Base-by-base conservation (phyloP, 2,113 vertebrate species). In the Cebus imitator region DNA sequence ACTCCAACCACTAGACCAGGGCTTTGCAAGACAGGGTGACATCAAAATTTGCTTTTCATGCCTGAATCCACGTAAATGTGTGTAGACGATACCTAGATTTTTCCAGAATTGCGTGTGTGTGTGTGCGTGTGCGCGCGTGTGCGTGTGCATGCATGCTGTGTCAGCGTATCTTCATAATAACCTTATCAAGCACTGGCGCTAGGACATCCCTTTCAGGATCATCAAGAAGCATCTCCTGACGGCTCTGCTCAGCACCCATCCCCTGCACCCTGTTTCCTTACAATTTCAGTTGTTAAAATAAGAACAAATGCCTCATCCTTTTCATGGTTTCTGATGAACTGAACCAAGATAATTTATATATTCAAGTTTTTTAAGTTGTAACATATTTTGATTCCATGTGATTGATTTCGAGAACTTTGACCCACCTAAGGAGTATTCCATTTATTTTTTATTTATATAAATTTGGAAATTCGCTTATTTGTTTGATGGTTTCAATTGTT, bases 171-270 rank as follows among this genome's bases (percentile, higher is more conserved):
- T 68, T 48, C 57, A 8, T 12, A 43, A 10, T 30, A n/a, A 6
- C 14, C 5, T 18, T 16, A 1, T 18, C 16, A 3, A 17, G 6
- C 11, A 14, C 20, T 35, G 40, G 12, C 9, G 2, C 20, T 10
- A 61, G 50, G 21, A 21, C 4, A 8, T 0, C 20, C 21, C 23
- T 14, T 3, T 18, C 30, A 1, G 6, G 17, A 4, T 8, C 2
- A 1, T 0, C 1, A 5, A 12, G 18, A 87, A n/a, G 16, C n/a
- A 2, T 20, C 4, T 25, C 30, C 72, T 37, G 1, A 4, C 4
- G 10, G 35, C 32, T 61, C 5, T 30, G 2, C 45, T 50, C 14
- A 8, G 35, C 3, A 3, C 9, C 11, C 7, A 4, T 18, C 55
- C 27, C 16, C 40, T 8, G 9, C 45, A 0, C 4, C 30, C 23